A percentile compares a stretch with the other conserved stretches of the same genome.
Evolutionary conservation across 1,140 invertebrate genomes (phyloP).

Genomic region (Arctopsyche grandis): DNA sequence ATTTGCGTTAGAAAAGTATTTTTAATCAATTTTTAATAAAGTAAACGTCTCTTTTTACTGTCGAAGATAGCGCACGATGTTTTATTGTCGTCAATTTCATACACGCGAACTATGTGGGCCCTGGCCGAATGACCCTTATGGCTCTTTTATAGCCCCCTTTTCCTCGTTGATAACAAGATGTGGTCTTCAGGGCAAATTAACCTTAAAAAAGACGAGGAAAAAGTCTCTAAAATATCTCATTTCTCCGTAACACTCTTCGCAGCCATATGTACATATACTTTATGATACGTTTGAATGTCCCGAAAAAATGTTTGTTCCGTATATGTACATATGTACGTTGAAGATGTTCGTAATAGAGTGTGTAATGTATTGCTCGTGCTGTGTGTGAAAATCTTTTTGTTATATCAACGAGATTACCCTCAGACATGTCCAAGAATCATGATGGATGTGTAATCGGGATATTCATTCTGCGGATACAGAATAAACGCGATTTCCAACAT

Average conservation of each 20-base stretch:
- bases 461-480: not conserved
- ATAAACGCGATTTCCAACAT: constrained; percentile 17
- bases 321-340: not conserved
- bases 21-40: constrained; percentile 10
- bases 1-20: not conserved
- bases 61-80: not conserved
- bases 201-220: not conserved
- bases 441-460: constrained; percentile 22
- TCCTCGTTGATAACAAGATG: constrained; percentile 1
- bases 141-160: not conserved
- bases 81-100: constrained; percentile 18
- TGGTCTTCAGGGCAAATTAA: constrained; percentile 9
- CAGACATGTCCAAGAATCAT: constrained; percentile 20
- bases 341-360: not conserved
- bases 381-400: constrained; percentile 11
- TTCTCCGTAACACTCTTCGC: not conserved
- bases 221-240: not conserved
- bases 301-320: not conserved
- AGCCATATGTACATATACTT: not conserved
- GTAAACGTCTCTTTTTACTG: constrained; percentile 7
- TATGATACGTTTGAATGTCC: not conserved
- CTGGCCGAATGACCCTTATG: constrained; percentile 6
- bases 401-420: constrained; percentile 6
- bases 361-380: not conserved
- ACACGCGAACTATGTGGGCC: not conserved